phyloP scores from a whole-genome alignment of 2,888 invertebrate species.

The Netelia inedita region DNA sequence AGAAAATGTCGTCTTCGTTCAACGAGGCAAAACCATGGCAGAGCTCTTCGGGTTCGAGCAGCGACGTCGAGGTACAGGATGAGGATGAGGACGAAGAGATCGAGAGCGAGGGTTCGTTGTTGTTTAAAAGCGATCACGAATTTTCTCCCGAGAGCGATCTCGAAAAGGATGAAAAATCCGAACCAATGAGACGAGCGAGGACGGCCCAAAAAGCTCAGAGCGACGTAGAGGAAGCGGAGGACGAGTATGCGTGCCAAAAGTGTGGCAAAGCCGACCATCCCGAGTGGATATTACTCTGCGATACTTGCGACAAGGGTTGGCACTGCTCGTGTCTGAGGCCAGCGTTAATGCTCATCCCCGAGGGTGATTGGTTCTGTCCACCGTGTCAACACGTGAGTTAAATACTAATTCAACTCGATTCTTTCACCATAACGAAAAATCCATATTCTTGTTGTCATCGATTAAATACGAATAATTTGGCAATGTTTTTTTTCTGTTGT shows the following conservation, averaged over 20 bases:
- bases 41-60: conserved; percentile 87
- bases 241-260: conserved; percentile 94
- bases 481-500: conserved; percentile 63
- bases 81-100: conserved; percentile 85
- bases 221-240: conserved; percentile 83
- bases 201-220: conserved; percentile 90
- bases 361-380: conserved; percentile 99
- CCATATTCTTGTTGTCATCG: conserved; percentile 5
- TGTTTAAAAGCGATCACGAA: conserved; percentile 95
- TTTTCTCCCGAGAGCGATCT: conserved; percentile 96
- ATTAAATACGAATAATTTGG: conserved; percentile 3
- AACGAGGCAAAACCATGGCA: conserved; percentile 87
- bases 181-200: conserved; percentile 93
- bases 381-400: conserved; percentile 96
- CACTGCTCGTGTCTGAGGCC: conserved; percentile 98
- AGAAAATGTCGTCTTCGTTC: conserved; percentile 83
- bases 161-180: conserved; percentile 90
- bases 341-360: conserved; percentile 96
- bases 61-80: conserved; percentile 83
- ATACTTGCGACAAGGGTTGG: conserved; percentile 98
- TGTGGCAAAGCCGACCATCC: conserved; percentile 97
- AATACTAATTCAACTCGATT: neutral
- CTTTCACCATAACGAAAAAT: neutral
- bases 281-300: conserved; percentile 98
- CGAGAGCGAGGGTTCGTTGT: conserved; percentile 83